phyloP scores from a whole-genome alignment of 2,113 vertebrate species.

The Pyxicephalus adspersus region DNA sequence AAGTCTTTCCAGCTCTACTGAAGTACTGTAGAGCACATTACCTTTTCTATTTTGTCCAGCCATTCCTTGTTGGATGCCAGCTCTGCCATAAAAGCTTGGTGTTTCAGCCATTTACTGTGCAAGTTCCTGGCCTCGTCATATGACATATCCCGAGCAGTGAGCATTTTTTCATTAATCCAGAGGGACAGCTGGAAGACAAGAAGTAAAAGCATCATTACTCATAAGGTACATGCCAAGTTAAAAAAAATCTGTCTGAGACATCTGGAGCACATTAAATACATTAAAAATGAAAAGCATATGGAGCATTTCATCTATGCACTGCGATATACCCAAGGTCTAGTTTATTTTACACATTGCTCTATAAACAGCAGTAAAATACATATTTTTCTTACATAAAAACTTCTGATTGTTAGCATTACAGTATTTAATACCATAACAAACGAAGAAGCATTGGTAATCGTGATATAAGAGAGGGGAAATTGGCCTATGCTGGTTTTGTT shows the following conservation, averaged over 20 bases:
- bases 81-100: conserved; percentile 96
- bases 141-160: conserved; percentile 97
- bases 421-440: neutral
- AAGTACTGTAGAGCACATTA: conserved; percentile 56
- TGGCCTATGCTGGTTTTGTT: neutral
- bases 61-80: conserved; percentile 98
- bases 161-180: conserved; percentile 99
- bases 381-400: conserved; percentile 3
- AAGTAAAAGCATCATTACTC: conserved; percentile 24
- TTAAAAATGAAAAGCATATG: conserved; percentile 14
- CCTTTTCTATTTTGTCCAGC: conserved; percentile 98
- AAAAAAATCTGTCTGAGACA: neutral
- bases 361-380: neutral
- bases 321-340: neutral
- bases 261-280: conserved; percentile 14
- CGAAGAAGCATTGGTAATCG: neutral
- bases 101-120: conserved; percentile 95
- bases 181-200: conserved; percentile 81
- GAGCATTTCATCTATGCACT: neutral
- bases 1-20: neutral
- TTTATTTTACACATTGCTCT: conserved; percentile 19
- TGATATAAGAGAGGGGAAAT: neutral
- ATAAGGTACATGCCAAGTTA: neutral
- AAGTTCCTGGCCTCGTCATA: conserved; percentile 98
- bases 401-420: neutral